Conservation (phyloP, 2,113 vertebrate species). For the Acanthochromis polyacanthus region DNA sequence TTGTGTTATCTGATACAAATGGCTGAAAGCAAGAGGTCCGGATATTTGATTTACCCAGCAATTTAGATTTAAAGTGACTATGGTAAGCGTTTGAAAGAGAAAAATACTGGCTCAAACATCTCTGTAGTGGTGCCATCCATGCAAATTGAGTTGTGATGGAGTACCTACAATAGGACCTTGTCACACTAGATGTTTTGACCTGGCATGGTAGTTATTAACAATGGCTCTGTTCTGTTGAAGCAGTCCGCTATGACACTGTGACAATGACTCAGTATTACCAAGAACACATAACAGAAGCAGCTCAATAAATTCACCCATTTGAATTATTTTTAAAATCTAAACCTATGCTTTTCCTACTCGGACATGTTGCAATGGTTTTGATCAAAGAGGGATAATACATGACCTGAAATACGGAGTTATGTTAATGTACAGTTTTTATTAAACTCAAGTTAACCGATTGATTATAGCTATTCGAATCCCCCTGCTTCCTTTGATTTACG, state of each 20-base stretch:
- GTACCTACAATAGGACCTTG: neutral
- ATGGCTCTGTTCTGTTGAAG: slow-evolving; percentile 1
- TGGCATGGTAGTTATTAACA: neutral
- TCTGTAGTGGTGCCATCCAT: neutral
- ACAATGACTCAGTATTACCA: neutral
- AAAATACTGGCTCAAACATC: neutral
- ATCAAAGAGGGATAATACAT: neutral
- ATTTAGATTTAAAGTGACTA: too few species aligned
- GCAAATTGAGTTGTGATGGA: neutral
- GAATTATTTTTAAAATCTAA: neutral
- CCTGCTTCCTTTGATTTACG: too few species aligned
- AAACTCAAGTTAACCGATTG: too few species aligned
- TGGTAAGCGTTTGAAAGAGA: too few species aligned
- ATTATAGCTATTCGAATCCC: too few species aligned
- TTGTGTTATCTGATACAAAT: too few species aligned
- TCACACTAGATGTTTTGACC: slow-evolving; percentile 1
- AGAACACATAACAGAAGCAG: too few species aligned
- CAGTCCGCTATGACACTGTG: slow-evolving; percentile 11
- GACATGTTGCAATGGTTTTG: too few species aligned
- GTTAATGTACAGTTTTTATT: too few species aligned
- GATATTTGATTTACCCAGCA: neutral
- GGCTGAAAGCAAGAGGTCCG: too few species aligned
- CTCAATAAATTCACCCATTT: too few species aligned
- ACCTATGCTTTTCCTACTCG: neutral
- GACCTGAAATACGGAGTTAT: too few species aligned